Conservation (phyloP, 1,140 invertebrate species). For the Protaetia brevitarsis region DNA sequence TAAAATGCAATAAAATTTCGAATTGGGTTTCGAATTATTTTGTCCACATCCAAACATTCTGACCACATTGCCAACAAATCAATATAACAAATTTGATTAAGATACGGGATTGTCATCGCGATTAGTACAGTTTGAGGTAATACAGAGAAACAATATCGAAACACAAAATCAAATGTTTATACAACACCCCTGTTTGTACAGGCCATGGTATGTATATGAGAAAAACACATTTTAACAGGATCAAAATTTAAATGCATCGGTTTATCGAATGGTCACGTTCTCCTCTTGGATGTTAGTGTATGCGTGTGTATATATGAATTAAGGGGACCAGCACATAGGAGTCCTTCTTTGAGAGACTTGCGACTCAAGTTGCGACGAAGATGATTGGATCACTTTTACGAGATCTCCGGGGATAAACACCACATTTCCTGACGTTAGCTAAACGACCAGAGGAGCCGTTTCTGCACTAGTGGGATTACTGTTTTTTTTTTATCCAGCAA, state of each 20-base stretch:
- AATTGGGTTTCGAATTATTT: too few relatives aligned
- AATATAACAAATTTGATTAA: background rate
- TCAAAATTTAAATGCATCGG: background rate
- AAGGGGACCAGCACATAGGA: slow-evolving; percentile 33
- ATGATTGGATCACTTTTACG: slow-evolving; percentile 58
- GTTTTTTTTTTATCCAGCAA: background rate
- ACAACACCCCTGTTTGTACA: background rate
- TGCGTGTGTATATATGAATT: background rate
- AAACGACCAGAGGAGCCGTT: background rate
- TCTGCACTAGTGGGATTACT: background rate
- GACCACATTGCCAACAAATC: background rate
- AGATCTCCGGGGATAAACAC: slow-evolving; percentile 50
- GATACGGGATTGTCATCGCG: background rate
- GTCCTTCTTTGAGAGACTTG: slow-evolving; percentile 22
- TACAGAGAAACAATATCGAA: background rate
- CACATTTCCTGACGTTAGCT: slow-evolving; percentile 38
- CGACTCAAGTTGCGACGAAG: slow-evolving; percentile 40
- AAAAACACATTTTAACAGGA: background rate
- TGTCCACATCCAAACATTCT: background rate
- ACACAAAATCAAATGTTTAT: background rate
- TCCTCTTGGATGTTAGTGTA: too few relatives aligned
- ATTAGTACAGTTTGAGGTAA: background rate
- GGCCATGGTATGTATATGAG: background rate
- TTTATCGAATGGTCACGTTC: background rate
- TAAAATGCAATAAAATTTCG: too few relatives aligned